Percentiles rank a stretch among this genome's conserved stretches.
These are phyloP conservation scores for Pterois miles DNA, from an alignment of 2,797 vertebrate genomes.

Conservation along the genomic window DNA sequence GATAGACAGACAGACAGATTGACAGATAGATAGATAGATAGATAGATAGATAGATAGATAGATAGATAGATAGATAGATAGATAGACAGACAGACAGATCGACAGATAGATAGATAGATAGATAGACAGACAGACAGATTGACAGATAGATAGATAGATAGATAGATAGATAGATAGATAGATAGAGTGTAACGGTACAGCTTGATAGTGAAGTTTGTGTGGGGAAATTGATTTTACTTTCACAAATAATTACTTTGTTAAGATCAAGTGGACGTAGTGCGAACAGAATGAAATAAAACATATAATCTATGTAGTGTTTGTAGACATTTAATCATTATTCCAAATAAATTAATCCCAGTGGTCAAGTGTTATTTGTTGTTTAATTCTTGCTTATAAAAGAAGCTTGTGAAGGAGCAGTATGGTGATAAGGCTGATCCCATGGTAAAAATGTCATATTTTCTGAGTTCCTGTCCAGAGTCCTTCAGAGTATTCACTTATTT, in stretches of 20 bases:
- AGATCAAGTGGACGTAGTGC: background rate
- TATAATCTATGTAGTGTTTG: background rate
- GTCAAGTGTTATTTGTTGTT: constrained; percentile 1
- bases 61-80: too few species aligned
- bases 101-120: too few species aligned
- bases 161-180: too few species aligned
- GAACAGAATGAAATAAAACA: constrained; percentile 6
- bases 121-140: too few species aligned
- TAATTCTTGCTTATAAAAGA: background rate
- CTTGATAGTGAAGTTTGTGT: background rate
- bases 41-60: too few species aligned
- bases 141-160: too few species aligned
- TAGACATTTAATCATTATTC: constrained; percentile 20
- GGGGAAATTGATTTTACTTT: background rate
- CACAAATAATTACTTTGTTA: constrained; percentile 2
- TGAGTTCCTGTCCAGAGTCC: background rate
- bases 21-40: too few species aligned
- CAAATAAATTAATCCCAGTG: background rate
- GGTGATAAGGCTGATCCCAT: background rate
- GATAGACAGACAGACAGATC: too few species aligned
- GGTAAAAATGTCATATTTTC: background rate
- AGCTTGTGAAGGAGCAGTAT: background rate
- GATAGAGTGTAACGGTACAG: background rate
- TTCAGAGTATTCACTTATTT: background rate
- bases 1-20: too few species aligned